Conservation (phyloP, 2,797 vertebrate species). For the Centropyge bicolor region DNA sequence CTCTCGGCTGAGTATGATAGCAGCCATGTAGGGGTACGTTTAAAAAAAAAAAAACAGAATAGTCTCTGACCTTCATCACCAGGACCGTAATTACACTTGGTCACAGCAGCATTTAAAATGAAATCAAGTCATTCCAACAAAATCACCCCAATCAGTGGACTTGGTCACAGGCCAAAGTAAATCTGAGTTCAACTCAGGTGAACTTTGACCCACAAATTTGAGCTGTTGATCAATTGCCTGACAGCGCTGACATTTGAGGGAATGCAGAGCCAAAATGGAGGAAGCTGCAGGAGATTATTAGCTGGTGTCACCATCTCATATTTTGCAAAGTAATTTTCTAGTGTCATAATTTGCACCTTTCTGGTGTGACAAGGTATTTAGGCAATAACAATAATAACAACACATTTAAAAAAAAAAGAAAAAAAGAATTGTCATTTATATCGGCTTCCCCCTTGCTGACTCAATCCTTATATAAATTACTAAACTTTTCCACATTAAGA, state of each 20-base stretch:
- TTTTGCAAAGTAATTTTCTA: not conserved
- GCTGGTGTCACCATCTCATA: not conserved
- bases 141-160: not conserved
- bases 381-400: slow-evolving; percentile 3
- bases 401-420: not conserved
- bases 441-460: slow-evolving; percentile 16
- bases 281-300: not conserved
- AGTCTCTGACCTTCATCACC: not conserved
- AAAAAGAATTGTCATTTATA: not conserved
- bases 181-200: not conserved
- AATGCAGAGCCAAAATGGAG: not conserved
- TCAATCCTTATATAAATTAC: slow-evolving; percentile 25
- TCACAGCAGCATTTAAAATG: not conserved
- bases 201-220: slow-evolving; percentile 3
- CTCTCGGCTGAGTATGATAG: slow-evolving; percentile 15
- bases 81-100: not conserved
- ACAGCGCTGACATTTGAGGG: not conserved
- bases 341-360: not conserved
- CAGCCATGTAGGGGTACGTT: not conserved
- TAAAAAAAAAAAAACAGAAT: not conserved
- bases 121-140: not conserved
- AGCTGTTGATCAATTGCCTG: not conserved
- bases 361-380: not conserved
- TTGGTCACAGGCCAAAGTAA: not conserved
- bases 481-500: slow-evolving; percentile 20